Percentiles rank a stretch among this genome's conserved stretches.
Conservation (phyloP, 2,888 invertebrate species). For the Acronicta aceris region DNA sequence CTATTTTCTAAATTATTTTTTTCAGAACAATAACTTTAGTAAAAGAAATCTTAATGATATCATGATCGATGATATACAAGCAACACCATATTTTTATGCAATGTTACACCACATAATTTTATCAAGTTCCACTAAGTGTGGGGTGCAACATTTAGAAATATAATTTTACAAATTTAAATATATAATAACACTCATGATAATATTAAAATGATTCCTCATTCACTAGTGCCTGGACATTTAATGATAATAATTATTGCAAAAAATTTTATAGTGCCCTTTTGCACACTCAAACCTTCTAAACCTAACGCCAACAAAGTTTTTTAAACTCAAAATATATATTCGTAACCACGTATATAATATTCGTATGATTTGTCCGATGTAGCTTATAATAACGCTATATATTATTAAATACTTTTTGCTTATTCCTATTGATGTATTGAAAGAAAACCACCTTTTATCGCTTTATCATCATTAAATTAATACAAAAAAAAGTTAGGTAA, state of each 20-base stretch:
- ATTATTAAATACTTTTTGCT: slow-evolving; percentile 12
- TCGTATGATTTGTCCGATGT: background rate
- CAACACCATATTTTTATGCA: too few species aligned
- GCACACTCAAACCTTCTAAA: slow-evolving; percentile 13
- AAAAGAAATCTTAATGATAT: background rate
- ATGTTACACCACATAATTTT: too few species aligned
- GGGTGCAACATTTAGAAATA: slow-evolving; percentile 33
- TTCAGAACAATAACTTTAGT: slow-evolving; percentile 16
- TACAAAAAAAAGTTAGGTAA: too few species aligned
- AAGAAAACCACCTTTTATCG: too few species aligned
- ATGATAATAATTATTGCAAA: slow-evolving; percentile 17
- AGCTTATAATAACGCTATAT: slow-evolving; percentile 20
- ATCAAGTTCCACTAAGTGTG: slow-evolving; percentile 36
- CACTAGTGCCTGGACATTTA: slow-evolving; percentile 21
- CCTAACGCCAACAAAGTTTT: background rate
- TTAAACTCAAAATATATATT: slow-evolving; percentile 35
- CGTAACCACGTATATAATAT: too few species aligned
- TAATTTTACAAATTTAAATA: slow-evolving; percentile 7
- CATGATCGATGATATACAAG: too few species aligned
- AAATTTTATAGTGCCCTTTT: slow-evolving; percentile 14
- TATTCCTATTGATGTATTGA: too few species aligned
- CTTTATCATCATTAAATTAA: too few species aligned
- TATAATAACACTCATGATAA: slow-evolving; percentile 19
- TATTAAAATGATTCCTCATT: slow-evolving; percentile 18
- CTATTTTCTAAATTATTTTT: too few species aligned